A percentile compares a stretch with the other conserved stretches of the same genome.
These are phyloP conservation scores for Rhea americana DNA, from an alignment of 2,113 vertebrate species.

Conservation along the genomic window DNA sequence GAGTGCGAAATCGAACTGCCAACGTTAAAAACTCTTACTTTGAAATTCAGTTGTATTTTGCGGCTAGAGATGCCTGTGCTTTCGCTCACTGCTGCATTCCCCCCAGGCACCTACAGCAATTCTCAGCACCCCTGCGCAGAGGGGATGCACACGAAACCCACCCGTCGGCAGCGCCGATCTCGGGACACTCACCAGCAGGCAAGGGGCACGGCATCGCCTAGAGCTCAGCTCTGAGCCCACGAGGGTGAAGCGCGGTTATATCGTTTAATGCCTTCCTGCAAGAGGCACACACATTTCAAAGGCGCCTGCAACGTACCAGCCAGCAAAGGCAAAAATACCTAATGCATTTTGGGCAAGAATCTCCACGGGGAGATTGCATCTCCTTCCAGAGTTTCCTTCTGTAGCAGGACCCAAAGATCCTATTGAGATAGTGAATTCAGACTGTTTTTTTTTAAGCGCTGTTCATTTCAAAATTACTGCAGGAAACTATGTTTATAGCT, in stretches of 20 bases:
- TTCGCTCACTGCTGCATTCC: background rate
- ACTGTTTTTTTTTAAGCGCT: background rate
- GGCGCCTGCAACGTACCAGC: no score
- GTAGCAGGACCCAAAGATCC: background rate
- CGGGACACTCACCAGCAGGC: no score
- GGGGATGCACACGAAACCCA: no score
- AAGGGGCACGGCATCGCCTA: no score
- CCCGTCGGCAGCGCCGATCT: no score
- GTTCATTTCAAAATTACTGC: background rate
- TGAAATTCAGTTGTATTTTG: background rate
- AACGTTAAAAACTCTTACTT: background rate
- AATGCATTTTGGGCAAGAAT: background rate
- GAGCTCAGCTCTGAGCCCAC: no score
- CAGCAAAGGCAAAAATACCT: background rate
- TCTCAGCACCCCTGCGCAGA: background rate
- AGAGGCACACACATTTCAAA: no score
- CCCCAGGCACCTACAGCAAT: background rate
- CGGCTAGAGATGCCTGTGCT: background rate
- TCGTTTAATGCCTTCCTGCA: no score
- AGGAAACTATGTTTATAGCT: background rate
- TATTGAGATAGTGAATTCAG: fast-evolving
- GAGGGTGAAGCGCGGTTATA: no score
- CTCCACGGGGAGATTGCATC: no score
- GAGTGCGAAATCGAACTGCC: background rate
- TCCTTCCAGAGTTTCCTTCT: background rate